A percentile compares a stretch with the other conserved stretches of the same genome.
Evolutionary conservation across 2,888 invertebrate genomes (phyloP).

Genomic region (Oithona nana): DNA sequence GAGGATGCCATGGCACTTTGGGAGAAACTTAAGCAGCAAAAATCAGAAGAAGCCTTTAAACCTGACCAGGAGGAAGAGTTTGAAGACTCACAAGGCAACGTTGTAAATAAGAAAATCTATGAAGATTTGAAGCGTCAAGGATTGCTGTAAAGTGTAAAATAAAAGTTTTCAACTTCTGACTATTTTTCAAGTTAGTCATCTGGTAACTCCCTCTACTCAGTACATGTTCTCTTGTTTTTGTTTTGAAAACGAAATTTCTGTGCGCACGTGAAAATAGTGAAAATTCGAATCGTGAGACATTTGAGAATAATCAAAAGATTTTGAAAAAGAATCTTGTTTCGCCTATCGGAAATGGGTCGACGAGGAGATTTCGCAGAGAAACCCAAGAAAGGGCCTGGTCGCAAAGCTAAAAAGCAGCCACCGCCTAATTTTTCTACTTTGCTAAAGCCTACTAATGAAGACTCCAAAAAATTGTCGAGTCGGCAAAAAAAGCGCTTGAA

Average conservation of each 20-base stretch:
- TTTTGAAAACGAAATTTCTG: no score
- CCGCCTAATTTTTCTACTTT: constrained; percentile 40
- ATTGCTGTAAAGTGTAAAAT: constrained; percentile 55
- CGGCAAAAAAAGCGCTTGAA: neutral
- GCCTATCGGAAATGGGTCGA: no score
- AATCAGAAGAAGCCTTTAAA: constrained; percentile 86
- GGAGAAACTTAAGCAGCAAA: constrained; percentile 89
- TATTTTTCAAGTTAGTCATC: no score
- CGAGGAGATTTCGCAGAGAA: constrained; percentile 53
- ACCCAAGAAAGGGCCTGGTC: constrained; percentile 61
- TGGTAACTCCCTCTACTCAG: no score
- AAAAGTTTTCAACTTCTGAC: no score
- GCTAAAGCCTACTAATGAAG: neutral
- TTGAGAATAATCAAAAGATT: no score
- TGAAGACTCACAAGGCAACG: constrained; percentile 95
- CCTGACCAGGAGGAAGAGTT: constrained; percentile 95
- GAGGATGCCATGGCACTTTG: constrained; percentile 92
- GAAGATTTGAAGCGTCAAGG: constrained; percentile 98
- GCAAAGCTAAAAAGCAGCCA: constrained; percentile 66
- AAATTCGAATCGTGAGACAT: no score
- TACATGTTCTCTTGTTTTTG: no score
- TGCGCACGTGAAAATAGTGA: no score
- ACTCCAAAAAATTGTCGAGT: neutral
- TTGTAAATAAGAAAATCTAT: constrained; percentile 91
- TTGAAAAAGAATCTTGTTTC: no score